Evolutionary conservation across 2,888 invertebrate species (phyloP), one percentile per base, ranked within the genome.

Genomic region (Himalopsyche tibetana): DNA sequence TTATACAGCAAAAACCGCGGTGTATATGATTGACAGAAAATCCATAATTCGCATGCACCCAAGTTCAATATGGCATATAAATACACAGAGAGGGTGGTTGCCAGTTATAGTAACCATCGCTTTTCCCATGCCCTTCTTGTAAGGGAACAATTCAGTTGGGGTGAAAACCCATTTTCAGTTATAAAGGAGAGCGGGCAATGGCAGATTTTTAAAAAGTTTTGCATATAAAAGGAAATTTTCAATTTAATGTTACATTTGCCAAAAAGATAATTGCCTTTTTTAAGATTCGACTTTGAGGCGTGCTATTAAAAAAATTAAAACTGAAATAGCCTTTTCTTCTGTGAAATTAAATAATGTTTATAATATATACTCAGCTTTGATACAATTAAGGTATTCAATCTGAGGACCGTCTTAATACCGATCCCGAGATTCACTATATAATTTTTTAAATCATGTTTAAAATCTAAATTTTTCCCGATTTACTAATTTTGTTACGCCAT

Each of bases 141-240:
- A 63, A 63, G 63, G 63, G 63, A 63, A 63, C 63, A 28, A 63
- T 63, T 63, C 63, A 28, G 19, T 63, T 63, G 63, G 63, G 63
- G 63, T 63, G 63, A 63, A 63, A 63, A 63, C 63, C 63, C 63
- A 63, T 63, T 63, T 63, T 19, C 63, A n/a, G 19, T 63, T 19
- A 63, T 63, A 63, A 63, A 63, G 19, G 63, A 6, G 63, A n/a
- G 63, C 63, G 63, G 19, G 19, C n/a, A 63, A 63, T 63, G 63
- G 63, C 63, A 63, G 63, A 63, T 63, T 63, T 63, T 63, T 63
- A 63, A 63, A 63, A 63, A 63, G 63, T 63, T 63, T 63, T 63
- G 63, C 63, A 63, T 63, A 63, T 63, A 63, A 63, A 63, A 63
- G 63, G 63, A 63, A 63, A 63, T 63, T 63, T 63, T 63, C 63